phyloP scores from a whole-genome alignment of 2,888 invertebrate species.

The Epistrophe eligans region DNA sequence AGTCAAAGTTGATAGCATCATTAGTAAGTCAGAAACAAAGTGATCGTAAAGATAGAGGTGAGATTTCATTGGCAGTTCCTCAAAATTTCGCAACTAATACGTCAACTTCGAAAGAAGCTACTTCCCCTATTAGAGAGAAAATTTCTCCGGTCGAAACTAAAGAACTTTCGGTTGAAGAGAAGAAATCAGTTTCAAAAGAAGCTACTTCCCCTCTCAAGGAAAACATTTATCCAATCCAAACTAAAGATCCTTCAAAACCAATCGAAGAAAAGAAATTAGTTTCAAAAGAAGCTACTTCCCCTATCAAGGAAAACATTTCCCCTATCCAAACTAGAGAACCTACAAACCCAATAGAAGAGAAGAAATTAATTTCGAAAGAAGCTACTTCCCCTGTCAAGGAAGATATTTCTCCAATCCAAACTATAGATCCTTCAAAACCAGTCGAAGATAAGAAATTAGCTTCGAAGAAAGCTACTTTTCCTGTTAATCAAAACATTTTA shows the following conservation, averaged over 20 bases:
- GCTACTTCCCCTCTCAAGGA: too few relatives aligned
- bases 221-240: too few relatives aligned
- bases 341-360: not conserved
- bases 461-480: not conserved
- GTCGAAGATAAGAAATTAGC: not conserved
- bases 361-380: not conserved
- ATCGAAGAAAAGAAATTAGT: not conserved
- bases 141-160: not conserved
- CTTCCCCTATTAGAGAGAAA: not conserved
- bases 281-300: not conserved
- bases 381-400: not conserved
- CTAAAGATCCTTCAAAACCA: not conserved
- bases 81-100: not conserved
- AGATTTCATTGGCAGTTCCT: constrained; percentile 42
- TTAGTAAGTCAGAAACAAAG: constrained; percentile 56
- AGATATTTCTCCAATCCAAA: not conserved
- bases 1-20: constrained; percentile 61
- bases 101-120: constrained; percentile 1
- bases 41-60: constrained; percentile 47
- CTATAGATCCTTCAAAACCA: not conserved
- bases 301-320: not conserved
- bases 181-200: not conserved
- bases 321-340: not conserved
- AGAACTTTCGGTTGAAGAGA: not conserved
- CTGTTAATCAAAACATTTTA: not conserved